These are phyloP conservation scores for Parthenolecanium corni DNA, from an alignment of 2,888 invertebrate species.

Conservation along the genomic window DNA sequence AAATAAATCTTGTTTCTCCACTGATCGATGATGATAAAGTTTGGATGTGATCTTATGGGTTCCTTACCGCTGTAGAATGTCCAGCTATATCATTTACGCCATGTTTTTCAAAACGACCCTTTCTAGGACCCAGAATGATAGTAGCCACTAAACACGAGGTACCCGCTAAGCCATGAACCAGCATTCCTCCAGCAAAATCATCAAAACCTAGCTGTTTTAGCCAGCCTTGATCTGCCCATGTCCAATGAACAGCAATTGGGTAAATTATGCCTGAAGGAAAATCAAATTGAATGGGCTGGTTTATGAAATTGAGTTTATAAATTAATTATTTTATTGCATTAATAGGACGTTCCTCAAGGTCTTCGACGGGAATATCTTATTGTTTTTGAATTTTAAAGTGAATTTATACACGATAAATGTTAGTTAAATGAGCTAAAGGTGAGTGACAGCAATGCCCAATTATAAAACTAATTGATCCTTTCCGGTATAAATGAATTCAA, in stretches of 20 bases:
- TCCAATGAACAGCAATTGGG: slow-evolving; percentile 43
- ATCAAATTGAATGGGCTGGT: background rate
- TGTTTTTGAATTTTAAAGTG: too few relatives aligned
- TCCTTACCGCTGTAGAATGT: slow-evolving; percentile 30
- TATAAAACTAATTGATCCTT: too few relatives aligned
- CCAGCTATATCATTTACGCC: slow-evolving; percentile 24
- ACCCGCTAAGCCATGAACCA: slow-evolving; percentile 43
- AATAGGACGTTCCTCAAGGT: too few relatives aligned
- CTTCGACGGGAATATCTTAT: too few relatives aligned
- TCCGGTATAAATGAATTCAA: too few relatives aligned
- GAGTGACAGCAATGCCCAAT: too few relatives aligned
- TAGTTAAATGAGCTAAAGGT: too few relatives aligned
- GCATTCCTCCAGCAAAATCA: slow-evolving; percentile 46
- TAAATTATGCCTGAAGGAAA: slow-evolving; percentile 39
- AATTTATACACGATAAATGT: too few relatives aligned
- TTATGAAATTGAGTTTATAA: background rate
- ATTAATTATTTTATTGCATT: too few relatives aligned
- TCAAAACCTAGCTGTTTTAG: slow-evolving; percentile 37
- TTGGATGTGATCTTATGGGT: background rate
- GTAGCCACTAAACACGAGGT: slow-evolving; percentile 38
- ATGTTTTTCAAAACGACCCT: slow-evolving; percentile 39
- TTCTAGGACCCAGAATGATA: slow-evolving; percentile 42
- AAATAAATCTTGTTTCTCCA: too few relatives aligned
- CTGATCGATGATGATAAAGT: background rate
- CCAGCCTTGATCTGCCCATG: slow-evolving; percentile 41